These are phyloP conservation scores for Gila robusta DNA, from an alignment of 2,797 vertebrate species.

Conservation along the genomic window DNA sequence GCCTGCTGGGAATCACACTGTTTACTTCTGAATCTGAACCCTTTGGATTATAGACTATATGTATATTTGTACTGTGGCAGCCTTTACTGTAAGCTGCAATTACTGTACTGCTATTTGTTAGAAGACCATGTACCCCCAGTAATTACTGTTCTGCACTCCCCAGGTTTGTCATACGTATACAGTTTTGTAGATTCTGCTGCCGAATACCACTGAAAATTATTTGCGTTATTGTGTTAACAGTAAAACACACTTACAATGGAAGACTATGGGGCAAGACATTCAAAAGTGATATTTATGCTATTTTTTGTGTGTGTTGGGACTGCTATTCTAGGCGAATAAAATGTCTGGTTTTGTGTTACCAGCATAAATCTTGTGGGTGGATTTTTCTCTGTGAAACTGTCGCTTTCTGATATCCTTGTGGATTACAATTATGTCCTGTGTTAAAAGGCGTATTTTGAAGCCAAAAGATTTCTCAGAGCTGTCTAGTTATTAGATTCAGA, in stretches of 20 bases:
- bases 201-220: background rate
- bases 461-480: slow-evolving; percentile 4
- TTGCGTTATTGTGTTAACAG: background rate
- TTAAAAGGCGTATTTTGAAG: slow-evolving; percentile 24
- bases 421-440: slow-evolving; percentile 13
- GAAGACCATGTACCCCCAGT: background rate
- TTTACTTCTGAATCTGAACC: slow-evolving; percentile 14
- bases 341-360: slow-evolving; percentile 1
- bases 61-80: background rate
- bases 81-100: slow-evolving; percentile 16
- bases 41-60: slow-evolving; percentile 1
- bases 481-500: slow-evolving; percentile 17
- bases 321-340: background rate
- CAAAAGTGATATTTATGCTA: background rate
- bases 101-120: slow-evolving; percentile 12
- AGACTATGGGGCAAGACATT: background rate
- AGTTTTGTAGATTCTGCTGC: background rate
- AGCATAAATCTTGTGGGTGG: slow-evolving; percentile 1
- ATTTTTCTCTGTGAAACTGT: slow-evolving; percentile 12
- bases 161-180: background rate
- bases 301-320: background rate
- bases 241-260: background rate
- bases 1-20: slow-evolving; percentile 56
- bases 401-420: background rate
- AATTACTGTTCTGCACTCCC: background rate